Conservation (phyloP, 2,888 invertebrate genomes). For the Drosophila fulvimacula region DNA sequence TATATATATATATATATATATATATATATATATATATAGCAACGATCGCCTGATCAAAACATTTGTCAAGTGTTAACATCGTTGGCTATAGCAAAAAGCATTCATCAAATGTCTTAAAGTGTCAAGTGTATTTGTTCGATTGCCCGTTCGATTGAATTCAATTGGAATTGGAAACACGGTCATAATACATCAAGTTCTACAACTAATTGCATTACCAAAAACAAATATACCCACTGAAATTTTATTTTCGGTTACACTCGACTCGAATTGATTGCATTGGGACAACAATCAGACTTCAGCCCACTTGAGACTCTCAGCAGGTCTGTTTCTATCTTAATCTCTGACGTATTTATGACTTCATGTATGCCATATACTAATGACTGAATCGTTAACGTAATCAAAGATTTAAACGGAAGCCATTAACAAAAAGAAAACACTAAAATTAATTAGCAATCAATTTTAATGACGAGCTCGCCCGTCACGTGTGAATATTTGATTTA, state of each 20-base stretch:
- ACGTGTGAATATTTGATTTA: constrained; percentile 48
- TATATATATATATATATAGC: constrained; percentile 1
- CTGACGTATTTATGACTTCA: constrained; percentile 8
- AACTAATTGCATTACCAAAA: constrained; percentile 26
- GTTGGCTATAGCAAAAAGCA: constrained; percentile 17
- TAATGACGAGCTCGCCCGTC: constrained; percentile 41
- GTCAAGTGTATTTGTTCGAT: constrained; percentile 45
- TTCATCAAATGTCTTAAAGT: constrained; percentile 44
- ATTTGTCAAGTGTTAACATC: constrained; percentile 28
- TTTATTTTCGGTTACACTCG: constrained; percentile 15
- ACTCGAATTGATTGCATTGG: constrained; percentile 25
- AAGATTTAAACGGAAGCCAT: constrained; percentile 1
- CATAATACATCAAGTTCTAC: constrained; percentile 35
- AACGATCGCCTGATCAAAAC: constrained; percentile 17
- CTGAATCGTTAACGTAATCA: constrained; percentile 19
- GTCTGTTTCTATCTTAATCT: neutral
- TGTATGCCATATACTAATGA: constrained; percentile 11
- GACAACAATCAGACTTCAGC: constrained; percentile 21
- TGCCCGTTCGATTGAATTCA: constrained; percentile 28
- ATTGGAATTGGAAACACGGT: constrained; percentile 33
- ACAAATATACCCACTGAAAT: neutral
- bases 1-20: neutral
- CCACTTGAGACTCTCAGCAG: constrained; percentile 10
- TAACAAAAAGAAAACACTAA: neutral
- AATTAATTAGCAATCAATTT: constrained; percentile 42